phyloP scores from a whole-genome alignment of 2,888 invertebrate species.

The Eledona agricola region DNA sequence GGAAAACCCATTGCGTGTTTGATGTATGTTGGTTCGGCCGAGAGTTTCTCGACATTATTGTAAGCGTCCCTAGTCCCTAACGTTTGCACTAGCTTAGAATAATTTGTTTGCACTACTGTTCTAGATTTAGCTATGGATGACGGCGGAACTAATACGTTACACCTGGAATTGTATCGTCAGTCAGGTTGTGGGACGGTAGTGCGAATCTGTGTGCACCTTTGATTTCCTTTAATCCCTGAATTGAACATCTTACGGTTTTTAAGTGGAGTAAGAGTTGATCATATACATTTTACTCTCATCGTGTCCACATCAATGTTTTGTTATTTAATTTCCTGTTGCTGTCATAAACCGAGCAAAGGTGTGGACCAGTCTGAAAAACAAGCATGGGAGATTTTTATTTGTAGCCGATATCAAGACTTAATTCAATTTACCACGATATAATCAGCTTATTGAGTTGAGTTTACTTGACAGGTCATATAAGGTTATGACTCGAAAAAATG shows the following conservation, averaged over 20 bases:
- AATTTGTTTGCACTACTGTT: conserved; percentile 43
- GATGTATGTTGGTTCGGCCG: conserved; percentile 35
- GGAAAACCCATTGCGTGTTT: conserved; percentile 39
- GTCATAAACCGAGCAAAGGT: conserved; percentile 3
- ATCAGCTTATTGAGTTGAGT: conserved; percentile 51
- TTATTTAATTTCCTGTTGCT: conserved; percentile 20
- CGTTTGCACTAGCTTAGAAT: conserved; percentile 35
- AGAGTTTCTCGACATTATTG: conserved; percentile 43
- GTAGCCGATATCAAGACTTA: conserved; percentile 34
- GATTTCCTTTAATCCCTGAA: conserved; percentile 54
- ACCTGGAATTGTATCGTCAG: no score
- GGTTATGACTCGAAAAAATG: conserved; percentile 51
- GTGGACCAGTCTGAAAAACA: conserved; percentile 26
- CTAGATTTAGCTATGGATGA: conserved; percentile 45
- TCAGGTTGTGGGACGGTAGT: no score
- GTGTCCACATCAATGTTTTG: conserved; percentile 31
- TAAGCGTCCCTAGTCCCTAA: conserved; percentile 44
- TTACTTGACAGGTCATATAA: conserved; percentile 59
- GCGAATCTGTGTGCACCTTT: conserved; percentile 50
- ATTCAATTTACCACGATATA: conserved; percentile 52
- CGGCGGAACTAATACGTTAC: conserved; percentile 50
- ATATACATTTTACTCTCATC: conserved; percentile 39
- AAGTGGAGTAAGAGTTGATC: conserved; percentile 23
- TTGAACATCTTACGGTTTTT: conserved; percentile 56
- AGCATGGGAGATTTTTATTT: conserved; percentile 8